These are phyloP conservation scores for Acrocephalus arundinaceus DNA, from an alignment of 2,113 vertebrate genomes.

Conservation along the genomic window DNA sequence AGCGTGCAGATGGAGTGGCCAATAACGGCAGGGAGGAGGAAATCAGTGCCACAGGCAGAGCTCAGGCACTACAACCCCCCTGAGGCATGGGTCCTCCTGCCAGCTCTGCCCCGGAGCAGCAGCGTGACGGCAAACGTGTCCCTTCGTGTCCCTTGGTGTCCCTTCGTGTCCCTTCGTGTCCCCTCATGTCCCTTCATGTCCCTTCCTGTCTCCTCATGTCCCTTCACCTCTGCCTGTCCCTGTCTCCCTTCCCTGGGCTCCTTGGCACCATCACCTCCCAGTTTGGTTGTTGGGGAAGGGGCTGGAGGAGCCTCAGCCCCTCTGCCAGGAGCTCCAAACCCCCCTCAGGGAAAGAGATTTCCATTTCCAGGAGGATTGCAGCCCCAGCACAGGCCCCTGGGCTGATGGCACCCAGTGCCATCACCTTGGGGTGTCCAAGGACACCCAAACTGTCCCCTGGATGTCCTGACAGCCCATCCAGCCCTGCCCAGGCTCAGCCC, in stretches of 20 bases:
- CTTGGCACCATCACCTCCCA: rapidly evolving
- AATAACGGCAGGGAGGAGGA: not conserved
- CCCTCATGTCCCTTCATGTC: not conserved
- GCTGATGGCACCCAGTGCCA: too few relatives aligned
- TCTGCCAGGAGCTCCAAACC: not conserved
- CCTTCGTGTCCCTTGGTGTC: not conserved
- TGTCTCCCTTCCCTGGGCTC: not conserved
- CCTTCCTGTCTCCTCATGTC: not conserved
- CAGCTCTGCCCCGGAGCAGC: rapidly evolving
- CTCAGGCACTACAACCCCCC: not conserved
- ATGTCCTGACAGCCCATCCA: too few relatives aligned
- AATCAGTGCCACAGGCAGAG: not conserved
- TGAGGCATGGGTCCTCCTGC: not conserved
- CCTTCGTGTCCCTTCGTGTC: too few relatives aligned
- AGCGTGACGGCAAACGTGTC: rapidly evolving
- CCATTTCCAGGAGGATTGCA: too few relatives aligned
- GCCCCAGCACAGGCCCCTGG: too few relatives aligned
- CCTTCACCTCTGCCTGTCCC: too few relatives aligned
- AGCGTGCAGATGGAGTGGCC: not conserved
- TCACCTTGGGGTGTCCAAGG: too few relatives aligned
- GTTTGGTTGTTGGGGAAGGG: not conserved
- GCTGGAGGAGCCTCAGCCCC: not conserved
- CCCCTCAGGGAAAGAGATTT: not conserved
- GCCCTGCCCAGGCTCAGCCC: too few relatives aligned
- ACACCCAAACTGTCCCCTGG: too few relatives aligned